Evolutionary conservation across 2,113 vertebrate species (phyloP), one percentile per base, ranked within the genome.

Genomic region (Labrus mixtus): DNA sequence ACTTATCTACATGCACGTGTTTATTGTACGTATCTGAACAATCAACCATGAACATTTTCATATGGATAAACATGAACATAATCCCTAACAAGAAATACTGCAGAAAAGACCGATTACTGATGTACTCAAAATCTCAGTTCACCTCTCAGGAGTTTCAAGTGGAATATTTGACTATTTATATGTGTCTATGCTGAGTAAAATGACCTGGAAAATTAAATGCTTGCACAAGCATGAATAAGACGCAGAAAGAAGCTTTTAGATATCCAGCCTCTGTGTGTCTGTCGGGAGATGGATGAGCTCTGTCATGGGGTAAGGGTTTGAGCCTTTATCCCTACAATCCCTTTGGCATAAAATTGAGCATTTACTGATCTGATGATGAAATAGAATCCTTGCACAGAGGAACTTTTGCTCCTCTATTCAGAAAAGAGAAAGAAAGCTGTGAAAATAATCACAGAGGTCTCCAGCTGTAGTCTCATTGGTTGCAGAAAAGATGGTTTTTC

Each of bases 361-460:
- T 83, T 85, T 82, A 80, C 76, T 84, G 70, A 88, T 90, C 65
- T 85, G 84, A 74, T 75, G 83, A 90, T 87, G 73, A 86, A 85
- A 85, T 33, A 60, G 50, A 53, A 68, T 50, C 56, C 25, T 67
- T 54, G 23, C 50, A 73, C 39, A 76, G 57, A 67, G 8, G 15
- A 39, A 55, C 53, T 29, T 63, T 60, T 41, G 12, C 65, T 59
- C 39, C 13, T 67, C 11, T 78, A n/a, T 58, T 78, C 33, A 48
- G 46, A 48, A 6, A 54, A 17, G 17, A 78, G 36, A 56, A 15
- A 17, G 43, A 61, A 67, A 29, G 45, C 66, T 43, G 56, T 45
- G 11, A 45, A 79, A 82, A 84, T 29, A 58, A 78, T n/a, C 1
- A 0, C 22, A 68, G 39, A 36, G 60, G 23, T 67, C 50, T 78